Percentiles rank a stretch among this genome's conserved stretches.
phyloP scores from a whole-genome alignment of 2,888 invertebrate species.

The Thyatira batis region DNA sequence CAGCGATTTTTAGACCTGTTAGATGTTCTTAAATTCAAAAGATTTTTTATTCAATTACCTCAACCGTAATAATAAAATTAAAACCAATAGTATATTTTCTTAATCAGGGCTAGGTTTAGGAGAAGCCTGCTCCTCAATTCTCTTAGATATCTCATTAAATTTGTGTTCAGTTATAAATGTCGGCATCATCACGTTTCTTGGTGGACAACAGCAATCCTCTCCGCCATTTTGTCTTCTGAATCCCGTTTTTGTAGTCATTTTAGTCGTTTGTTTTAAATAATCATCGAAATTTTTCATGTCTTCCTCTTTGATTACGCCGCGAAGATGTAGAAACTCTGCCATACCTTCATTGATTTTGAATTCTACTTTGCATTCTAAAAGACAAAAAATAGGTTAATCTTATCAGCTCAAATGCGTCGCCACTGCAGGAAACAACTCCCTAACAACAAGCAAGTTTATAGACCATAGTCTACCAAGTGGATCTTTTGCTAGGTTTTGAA shows the following conservation, averaged over 20 bases:
- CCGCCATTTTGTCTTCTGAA: not conserved
- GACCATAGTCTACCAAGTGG: too few species aligned
- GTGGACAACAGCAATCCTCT: conserved; percentile 53
- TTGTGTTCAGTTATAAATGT: conserved; percentile 55
- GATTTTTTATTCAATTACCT: not conserved
- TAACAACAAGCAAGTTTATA: too few species aligned
- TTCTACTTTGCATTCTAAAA: conserved; percentile 52
- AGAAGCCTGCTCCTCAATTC: conserved; percentile 14
- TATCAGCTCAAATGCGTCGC: not conserved
- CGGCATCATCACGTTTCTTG: conserved; percentile 46
- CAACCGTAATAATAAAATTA: not conserved
- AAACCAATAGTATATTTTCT: conserved; percentile 7
- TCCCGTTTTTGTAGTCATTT: conserved; percentile 10
- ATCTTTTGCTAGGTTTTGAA: too few species aligned
- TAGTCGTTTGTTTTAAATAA: conserved; percentile 15
- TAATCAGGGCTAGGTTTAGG: not conserved
- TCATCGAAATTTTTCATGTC: conserved; percentile 23
- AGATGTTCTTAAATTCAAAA: not conserved
- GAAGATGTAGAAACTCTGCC: conserved; percentile 45
- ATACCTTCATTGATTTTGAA: conserved; percentile 50
- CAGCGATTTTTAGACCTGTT: too few species aligned
- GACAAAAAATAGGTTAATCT: not conserved
- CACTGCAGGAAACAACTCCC: too few species aligned
- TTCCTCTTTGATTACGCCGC: conserved; percentile 41
- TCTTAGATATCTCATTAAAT: conserved; percentile 42